Conservation (phyloP, 1,140 invertebrate species). For the Drosophila sproati region DNA sequence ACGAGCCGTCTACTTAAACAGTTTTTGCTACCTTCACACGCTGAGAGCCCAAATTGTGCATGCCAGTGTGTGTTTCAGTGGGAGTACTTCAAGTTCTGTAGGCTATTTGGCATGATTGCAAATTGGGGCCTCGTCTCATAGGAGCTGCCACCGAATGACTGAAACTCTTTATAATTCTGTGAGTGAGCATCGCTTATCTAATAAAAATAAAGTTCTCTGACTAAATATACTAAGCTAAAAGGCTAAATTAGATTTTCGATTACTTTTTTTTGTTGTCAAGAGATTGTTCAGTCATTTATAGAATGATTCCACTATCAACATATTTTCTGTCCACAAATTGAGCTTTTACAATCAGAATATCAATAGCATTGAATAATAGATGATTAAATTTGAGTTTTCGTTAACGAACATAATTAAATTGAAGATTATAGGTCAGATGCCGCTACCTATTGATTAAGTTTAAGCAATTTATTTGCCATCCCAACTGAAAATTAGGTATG, state of each 20-base stretch:
- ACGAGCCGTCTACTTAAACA: slow-evolving; percentile 23
- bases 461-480: not conserved
- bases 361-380: too few species aligned
- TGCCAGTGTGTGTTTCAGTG: not conserved
- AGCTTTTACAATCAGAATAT: too few species aligned
- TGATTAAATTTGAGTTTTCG: too few species aligned
- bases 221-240: not conserved
- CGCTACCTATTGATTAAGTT: not conserved
- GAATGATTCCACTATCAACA: too few species aligned
- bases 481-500: not conserved
- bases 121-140: not conserved
- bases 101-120: slow-evolving; percentile 12
- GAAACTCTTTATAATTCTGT: not conserved
- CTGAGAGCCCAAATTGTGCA: not conserved
- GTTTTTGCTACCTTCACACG: slow-evolving; percentile 8
- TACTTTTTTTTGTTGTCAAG: too few species aligned
- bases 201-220: not conserved
- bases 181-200: not conserved
- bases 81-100: not conserved
- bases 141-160: slow-evolving; percentile 9
- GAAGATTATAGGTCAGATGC: not conserved
- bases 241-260: not conserved
- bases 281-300: too few species aligned
- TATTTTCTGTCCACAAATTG: too few species aligned
- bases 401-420: too few species aligned